These are phyloP conservation scores for Peromyscus polionotus DNA, from an alignment of 2,113 vertebrate species.

Conservation along the genomic window DNA sequence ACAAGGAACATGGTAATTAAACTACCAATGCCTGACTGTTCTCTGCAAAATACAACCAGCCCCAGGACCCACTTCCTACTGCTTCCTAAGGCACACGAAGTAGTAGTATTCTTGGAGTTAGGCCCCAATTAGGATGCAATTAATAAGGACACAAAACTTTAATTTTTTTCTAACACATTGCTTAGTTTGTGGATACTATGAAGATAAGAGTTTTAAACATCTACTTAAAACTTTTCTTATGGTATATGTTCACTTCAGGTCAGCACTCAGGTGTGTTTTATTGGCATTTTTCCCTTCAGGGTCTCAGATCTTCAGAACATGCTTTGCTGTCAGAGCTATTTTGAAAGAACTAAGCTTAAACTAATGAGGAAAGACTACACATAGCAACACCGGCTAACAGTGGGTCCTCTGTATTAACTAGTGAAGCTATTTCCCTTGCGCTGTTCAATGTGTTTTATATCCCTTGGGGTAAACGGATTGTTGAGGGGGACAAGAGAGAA, in stretches of 20 bases:
- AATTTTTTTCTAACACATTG: not conserved
- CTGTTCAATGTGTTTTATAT: not conserved
- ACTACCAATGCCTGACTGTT: not conserved
- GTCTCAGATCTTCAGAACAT: not conserved
- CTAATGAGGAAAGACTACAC: not conserved
- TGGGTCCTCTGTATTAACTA: not conserved
- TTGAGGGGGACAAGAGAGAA: not conserved
- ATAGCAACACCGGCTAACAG: not conserved
- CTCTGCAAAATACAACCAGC: not conserved
- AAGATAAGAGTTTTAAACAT: not conserved
- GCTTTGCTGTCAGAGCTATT: not conserved
- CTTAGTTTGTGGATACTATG: not conserved
- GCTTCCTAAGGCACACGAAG: not conserved
- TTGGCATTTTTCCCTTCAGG: not conserved
- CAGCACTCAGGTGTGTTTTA: not conserved
- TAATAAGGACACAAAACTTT: not conserved
- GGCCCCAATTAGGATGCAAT: not conserved
- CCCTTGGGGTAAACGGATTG: not conserved
- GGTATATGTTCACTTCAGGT: not conserved
- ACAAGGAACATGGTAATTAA: not conserved
- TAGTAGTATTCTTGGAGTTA: not conserved
- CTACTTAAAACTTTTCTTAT: conserved; percentile 65
- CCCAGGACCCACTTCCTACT: not conserved
- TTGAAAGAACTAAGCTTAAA: not conserved
- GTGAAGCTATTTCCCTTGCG: not conserved